Conservation (phyloP, 2,888 invertebrate species). For the Dryocosmus kuriphilus region DNA sequence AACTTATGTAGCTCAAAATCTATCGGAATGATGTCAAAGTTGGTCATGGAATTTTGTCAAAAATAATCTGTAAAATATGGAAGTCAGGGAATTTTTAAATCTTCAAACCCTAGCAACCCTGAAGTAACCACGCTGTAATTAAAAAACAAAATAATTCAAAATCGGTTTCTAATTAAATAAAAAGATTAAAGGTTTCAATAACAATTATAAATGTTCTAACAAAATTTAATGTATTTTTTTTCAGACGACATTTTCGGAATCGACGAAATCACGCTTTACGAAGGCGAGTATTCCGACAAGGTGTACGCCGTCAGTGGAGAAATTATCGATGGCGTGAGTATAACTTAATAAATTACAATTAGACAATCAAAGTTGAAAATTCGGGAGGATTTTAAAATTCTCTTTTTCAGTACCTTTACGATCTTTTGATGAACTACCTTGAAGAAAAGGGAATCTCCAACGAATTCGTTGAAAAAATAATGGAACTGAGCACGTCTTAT, state of each 20-base stretch:
- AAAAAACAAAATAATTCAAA: too few relatives aligned
- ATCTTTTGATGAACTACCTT: constrained; percentile 94
- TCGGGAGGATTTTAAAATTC: background rate
- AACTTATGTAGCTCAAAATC: too few relatives aligned
- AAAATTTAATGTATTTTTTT: constrained; percentile 66
- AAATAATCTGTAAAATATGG: too few relatives aligned
- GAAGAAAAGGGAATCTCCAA: constrained; percentile 97
- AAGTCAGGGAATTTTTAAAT: too few relatives aligned
- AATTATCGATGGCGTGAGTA: constrained; percentile 94
- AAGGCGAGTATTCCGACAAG: constrained; percentile 92
- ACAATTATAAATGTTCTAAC: constrained; percentile 77
- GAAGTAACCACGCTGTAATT: too few relatives aligned
- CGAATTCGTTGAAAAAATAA: constrained; percentile 93
- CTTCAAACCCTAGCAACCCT: too few relatives aligned
- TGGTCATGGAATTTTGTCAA: too few relatives aligned
- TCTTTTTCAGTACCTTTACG: constrained; percentile 91
- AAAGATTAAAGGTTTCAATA: constrained; percentile 50
- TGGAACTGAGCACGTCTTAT: constrained; percentile 93
- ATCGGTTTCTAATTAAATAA: background rate
- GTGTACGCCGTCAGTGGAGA: constrained; percentile 95
- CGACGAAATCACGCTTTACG: constrained; percentile 93
- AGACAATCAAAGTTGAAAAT: background rate
- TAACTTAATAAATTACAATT: constrained; percentile 38
- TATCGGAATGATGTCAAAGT: too few relatives aligned
- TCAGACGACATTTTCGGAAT: constrained; percentile 94